Conservation (phyloP, 1,140 invertebrate genomes). For the Pseudomyrmex concolor region DNA sequence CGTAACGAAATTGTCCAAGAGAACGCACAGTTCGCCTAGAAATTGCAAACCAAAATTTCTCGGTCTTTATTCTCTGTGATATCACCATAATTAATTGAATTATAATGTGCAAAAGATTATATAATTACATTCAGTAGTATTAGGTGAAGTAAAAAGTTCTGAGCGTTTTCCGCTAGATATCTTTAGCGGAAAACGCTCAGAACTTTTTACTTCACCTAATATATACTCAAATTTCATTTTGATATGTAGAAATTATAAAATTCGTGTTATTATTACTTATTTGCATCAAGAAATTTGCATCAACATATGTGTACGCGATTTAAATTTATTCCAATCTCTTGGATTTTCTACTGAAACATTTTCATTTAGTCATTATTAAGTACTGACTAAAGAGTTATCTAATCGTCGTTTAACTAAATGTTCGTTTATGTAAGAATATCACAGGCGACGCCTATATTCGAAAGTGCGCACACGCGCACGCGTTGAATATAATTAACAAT, state of each 20-base stretch:
- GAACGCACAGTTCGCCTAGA: slow-evolving; percentile 31
- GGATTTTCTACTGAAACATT: not conserved
- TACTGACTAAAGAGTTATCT: not conserved
- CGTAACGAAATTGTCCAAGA: slow-evolving; percentile 42
- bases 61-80: slow-evolving; percentile 45
- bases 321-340: slow-evolving; percentile 14
- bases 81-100: slow-evolving; percentile 45
- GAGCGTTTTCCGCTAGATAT: too few species aligned
- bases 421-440: not conserved
- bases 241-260: too few species aligned
- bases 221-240: not conserved
- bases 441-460: not conserved
- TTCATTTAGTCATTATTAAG: slow-evolving; percentile 13
- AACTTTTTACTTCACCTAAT: too few species aligned
- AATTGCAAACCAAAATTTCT: slow-evolving; percentile 49
- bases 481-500: slow-evolving; percentile 30
- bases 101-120: slow-evolving; percentile 5
- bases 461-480: too few species aligned
- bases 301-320: not conserved
- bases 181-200: too few species aligned
- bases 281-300: not conserved
- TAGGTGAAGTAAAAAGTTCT: too few species aligned
- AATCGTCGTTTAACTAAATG: not conserved
- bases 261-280: too few species aligned
- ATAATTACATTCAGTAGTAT: slow-evolving; percentile 26